Evolutionary conservation across 2,888 invertebrate species (phyloP), one percentile per base, ranked within the genome.

Genomic region (Chirona hameri): DNA sequence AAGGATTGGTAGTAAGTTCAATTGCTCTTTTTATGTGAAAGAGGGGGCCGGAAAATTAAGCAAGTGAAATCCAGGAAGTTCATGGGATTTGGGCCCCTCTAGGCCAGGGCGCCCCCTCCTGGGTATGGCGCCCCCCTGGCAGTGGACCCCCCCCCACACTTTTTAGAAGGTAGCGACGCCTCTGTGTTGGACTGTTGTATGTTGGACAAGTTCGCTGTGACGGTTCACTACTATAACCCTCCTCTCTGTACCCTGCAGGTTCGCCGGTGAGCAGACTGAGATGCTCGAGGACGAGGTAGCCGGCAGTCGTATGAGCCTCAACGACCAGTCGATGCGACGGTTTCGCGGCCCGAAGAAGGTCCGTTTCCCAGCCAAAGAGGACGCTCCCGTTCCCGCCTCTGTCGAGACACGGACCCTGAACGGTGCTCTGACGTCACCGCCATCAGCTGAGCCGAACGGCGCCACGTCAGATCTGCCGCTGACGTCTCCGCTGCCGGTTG

Each of bases 181-280:
- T n/a, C n/a, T n/a, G n/a, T n/a, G n/a, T n/a, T n/a, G n/a, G 39
- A 39, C 39, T 39, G 24, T 60, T n/a, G n/a, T 24, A n/a, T 21
- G 60, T 10, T 24, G 60, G 21, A n/a, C n/a, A n/a, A n/a, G 21
- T n/a, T n/a, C 24, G 24, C 24, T 21, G 7, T n/a, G 60, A 10
- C n/a, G n/a, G 21, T 18, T 39, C 39, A 39, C 39, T 7, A 39
- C 39, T 39, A 39, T 39, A 39, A 39, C 39, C 39, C 39, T 39
- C 7, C 39, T 39, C 39, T 39, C 39, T 39, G 39, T 39, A 2
- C 4, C 39, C 39, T 39, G 39, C 57, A 89, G 88, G 86, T 90
- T 90, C 87, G 89, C 90, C 55, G 88, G 88, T 84, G 86, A 87
- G 81, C 89, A 90, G 85, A 87, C 88, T 72, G 89, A 89, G 84